Evolutionary conservation across 2,888 invertebrate genomes (phyloP).

Genomic region (Sisyra terminalis): DNA sequence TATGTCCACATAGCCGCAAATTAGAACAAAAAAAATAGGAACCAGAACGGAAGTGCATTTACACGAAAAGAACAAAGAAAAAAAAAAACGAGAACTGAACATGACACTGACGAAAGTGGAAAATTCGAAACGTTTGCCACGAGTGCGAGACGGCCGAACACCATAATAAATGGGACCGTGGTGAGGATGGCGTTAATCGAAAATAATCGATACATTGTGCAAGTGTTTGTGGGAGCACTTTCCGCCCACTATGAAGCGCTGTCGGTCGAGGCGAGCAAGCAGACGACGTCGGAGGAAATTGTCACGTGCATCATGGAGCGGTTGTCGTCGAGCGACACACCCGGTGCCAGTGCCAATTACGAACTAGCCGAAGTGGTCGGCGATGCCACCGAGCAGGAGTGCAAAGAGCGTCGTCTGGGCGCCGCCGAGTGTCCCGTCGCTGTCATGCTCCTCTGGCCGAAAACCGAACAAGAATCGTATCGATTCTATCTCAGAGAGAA

Average conservation of each 20-base stretch:
- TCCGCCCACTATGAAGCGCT: conserved; percentile 79
- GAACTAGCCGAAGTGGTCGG: conserved; percentile 81
- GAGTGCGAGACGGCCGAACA: not conserved
- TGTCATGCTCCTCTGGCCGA: conserved; percentile 70
- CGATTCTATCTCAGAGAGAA: conserved; percentile 80
- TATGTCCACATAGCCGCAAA: not conserved
- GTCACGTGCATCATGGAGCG: conserved; percentile 75
- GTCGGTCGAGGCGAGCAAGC: conserved; percentile 80
- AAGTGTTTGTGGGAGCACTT: conserved; percentile 80
- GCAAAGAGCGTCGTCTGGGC: conserved; percentile 79
- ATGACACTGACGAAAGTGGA: conserved; percentile 4
- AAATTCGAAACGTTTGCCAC: not conserved
- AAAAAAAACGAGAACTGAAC: conserved; percentile 7
- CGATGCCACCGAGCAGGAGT: conserved; percentile 72
- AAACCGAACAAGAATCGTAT: conserved; percentile 40
- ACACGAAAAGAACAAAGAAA: not conserved
- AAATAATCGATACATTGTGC: conserved; percentile 52
- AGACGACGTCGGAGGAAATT: conserved; percentile 83
- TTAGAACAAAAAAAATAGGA: not conserved
- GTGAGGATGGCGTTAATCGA: conserved; percentile 37
- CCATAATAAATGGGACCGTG: conserved; percentile 12
- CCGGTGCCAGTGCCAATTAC: conserved; percentile 40
- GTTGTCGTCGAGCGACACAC: conserved; percentile 38
- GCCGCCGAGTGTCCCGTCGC: conserved; percentile 67
- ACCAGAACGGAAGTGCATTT: not conserved